A percentile compares a stretch with the other conserved stretches of the same genome.
phyloP scores from a whole-genome alignment of 2,797 vertebrate genomes.

The Mormyrus hasselquistii region DNA sequence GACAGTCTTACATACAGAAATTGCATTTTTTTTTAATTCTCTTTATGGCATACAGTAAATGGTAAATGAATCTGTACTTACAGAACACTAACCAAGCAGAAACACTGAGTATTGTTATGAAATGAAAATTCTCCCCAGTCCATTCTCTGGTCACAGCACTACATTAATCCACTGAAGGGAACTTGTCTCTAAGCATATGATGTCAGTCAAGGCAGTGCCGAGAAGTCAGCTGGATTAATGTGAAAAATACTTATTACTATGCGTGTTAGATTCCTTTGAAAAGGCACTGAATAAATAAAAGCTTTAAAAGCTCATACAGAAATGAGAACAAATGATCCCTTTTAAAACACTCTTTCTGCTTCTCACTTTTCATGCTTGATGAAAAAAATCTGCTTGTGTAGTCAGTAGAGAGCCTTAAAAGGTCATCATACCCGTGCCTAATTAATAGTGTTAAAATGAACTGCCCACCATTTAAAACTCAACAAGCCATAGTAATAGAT shows the following conservation, averaged over 20 bases:
- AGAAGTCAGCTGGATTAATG: not conserved
- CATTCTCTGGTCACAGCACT: not conserved
- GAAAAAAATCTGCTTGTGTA: not conserved
- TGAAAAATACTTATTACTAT: not conserved
- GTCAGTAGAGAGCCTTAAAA: slow-evolving; percentile 15
- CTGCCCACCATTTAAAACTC: slow-evolving; percentile 44
- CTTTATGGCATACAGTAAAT: not conserved
- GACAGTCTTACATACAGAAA: not conserved
- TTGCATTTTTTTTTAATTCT: not conserved
- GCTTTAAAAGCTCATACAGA: slow-evolving; percentile 3
- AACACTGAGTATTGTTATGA: not conserved
- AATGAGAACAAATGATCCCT: slow-evolving; percentile 25
- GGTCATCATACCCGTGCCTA: slow-evolving; percentile 32
- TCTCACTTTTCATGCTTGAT: not conserved
- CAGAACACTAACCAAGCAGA: not conserved
- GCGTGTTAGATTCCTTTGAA: slow-evolving; percentile 23
- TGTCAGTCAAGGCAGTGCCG: not conserved
- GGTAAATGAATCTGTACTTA: not conserved
- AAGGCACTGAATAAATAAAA: slow-evolving; percentile 28
- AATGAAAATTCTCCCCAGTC: not conserved
- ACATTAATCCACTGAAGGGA: not conserved
- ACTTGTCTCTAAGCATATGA: not conserved
- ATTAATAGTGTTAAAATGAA: slow-evolving; percentile 38
- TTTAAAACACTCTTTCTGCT: not conserved
- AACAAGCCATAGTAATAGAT: slow-evolving; percentile 36